Evolutionary conservation across 1,140 invertebrate genomes (phyloP).

Genomic region (Alviniconcha marisindica): DNA sequence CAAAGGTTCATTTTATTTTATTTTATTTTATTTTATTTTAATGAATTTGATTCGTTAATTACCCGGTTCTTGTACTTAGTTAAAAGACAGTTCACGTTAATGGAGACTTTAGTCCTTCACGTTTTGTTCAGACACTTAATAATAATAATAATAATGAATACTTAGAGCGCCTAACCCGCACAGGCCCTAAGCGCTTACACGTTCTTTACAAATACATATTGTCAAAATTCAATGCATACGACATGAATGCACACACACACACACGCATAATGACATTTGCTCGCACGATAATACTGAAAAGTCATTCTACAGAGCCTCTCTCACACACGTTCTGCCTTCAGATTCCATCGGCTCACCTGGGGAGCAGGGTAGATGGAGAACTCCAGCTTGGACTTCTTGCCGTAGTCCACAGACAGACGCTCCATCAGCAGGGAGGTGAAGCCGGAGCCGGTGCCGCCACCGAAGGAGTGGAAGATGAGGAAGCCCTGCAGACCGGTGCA

Average conservation of each 20-base stretch:
- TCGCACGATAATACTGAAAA: no score
- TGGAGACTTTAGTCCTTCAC: conserved; percentile 26
- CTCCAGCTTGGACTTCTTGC: no score
- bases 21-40: no score
- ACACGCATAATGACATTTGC: no score
- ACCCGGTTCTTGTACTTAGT: no score
- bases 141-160: no score
- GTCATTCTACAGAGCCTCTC: neutral
- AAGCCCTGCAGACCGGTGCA: conserved; percentile 16
- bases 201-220: neutral
- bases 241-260: neutral
- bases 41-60: no score
- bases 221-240: no score
- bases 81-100: neutral
- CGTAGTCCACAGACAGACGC: conserved; percentile 19
- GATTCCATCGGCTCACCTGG: neutral
- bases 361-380: no score
- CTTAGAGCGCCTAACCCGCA: neutral
- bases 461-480: conserved; percentile 13
- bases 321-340: neutral
- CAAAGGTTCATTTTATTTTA: neutral
- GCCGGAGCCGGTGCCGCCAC: conserved; percentile 7
- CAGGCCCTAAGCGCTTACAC: neutral
- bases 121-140: no score
- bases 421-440: conserved; percentile 16